Conservation (phyloP, 2,888 invertebrate genomes). For the Tenthredo notha region DNA sequence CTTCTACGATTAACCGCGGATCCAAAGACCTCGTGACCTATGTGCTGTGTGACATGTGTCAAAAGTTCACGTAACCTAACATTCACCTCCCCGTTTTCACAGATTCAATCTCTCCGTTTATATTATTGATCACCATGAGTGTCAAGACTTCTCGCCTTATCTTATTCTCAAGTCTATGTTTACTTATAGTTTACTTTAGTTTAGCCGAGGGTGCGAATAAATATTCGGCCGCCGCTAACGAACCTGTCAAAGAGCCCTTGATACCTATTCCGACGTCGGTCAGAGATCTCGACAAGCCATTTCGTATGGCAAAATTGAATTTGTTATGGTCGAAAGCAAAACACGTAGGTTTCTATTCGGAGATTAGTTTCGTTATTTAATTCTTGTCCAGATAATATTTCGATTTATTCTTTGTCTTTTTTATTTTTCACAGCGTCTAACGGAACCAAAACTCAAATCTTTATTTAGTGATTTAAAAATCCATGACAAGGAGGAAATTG, state of each 20-base stretch:
- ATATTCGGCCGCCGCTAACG: constrained; percentile 83
- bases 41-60: neutral
- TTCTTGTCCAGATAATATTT: neutral
- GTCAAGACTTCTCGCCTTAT: neutral
- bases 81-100: neutral
- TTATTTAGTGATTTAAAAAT: constrained; percentile 93
- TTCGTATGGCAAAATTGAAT: constrained; percentile 94
- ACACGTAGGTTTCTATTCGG: constrained; percentile 82
- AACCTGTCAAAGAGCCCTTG: constrained; percentile 75
- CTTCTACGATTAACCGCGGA: neutral
- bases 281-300: constrained; percentile 89
- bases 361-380: neutral
- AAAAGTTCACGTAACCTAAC: neutral
- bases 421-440: constrained; percentile 83
- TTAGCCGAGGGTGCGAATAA: constrained; percentile 79
- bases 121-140: constrained; percentile 13
- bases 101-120: neutral
- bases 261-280: constrained; percentile 78
- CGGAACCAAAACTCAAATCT: constrained; percentile 91
- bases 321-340: constrained; percentile 94
- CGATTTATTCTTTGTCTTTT: neutral
- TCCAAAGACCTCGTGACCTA: neutral
- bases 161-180: neutral
- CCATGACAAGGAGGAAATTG: constrained; percentile 95
- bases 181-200: neutral